A percentile compares a stretch with the other conserved stretches of the same genome.
phyloP scores from a whole-genome alignment of 2,888 invertebrate species.

The Eudemis profundana region DNA sequence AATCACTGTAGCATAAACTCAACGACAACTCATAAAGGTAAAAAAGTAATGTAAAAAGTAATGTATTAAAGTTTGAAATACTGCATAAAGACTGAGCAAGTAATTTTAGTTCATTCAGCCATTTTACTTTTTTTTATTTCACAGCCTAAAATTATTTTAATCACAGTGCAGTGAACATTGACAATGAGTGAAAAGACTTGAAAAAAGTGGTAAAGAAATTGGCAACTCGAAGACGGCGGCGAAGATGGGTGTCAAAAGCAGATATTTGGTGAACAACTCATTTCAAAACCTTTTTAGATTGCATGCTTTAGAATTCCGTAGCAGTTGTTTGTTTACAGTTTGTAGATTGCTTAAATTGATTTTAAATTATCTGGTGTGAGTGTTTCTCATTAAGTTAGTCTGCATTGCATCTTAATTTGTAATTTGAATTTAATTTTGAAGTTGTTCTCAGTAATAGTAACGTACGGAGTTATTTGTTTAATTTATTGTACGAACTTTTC shows the following conservation, averaged over 20 bases:
- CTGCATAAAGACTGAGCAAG: not conserved
- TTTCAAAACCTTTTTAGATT: conserved; percentile 20
- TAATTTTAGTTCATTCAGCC: not conserved
- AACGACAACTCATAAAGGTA: no score
- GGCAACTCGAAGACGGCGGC: conserved; percentile 43
- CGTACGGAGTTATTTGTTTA: no score
- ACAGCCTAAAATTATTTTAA: conserved; percentile 2
- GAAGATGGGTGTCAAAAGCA: conserved; percentile 73
- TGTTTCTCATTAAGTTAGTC: not conserved
- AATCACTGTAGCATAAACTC: not conserved
- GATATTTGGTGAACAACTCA: conserved; percentile 67
- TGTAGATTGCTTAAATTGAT: conserved; percentile 1
- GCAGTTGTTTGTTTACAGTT: conserved; percentile 3
- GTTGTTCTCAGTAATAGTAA: no score
- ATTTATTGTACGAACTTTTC: no score
- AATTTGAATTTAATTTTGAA: not conserved
- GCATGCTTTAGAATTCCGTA: conserved; percentile 26
- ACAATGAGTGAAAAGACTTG: conserved; percentile 34
- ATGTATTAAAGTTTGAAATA: no score
- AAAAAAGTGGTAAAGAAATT: conserved; percentile 28
- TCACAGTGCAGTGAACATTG: conserved; percentile 32
- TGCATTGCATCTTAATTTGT: not conserved
- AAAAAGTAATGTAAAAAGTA: no score
- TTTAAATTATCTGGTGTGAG: not conserved
- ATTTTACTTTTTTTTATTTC: not conserved